These are phyloP conservation scores for Vulpes ferrilata DNA, from an alignment of 2,113 vertebrate species.

Conservation along the genomic window DNA sequence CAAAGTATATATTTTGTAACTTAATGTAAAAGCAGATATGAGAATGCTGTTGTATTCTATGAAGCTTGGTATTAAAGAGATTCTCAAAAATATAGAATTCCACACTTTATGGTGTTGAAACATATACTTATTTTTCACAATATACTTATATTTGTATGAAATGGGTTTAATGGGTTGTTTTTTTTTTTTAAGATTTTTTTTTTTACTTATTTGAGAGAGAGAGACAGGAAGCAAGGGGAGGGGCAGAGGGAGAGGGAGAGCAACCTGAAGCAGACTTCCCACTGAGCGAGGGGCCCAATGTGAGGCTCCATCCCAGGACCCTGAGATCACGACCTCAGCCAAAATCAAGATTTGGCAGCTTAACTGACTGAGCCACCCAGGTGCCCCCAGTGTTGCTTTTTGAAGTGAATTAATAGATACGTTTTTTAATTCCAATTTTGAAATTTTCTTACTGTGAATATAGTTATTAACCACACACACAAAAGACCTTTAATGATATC, in stretches of 20 bases:
- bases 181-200: too few relatives aligned
- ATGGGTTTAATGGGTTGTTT: neutral
- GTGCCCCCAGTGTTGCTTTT: neutral
- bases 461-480: neutral
- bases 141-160: neutral
- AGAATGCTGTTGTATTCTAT: neutral
- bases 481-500: neutral
- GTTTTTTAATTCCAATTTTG: neutral
- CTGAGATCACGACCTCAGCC: too few relatives aligned
- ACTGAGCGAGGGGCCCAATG: too few relatives aligned
- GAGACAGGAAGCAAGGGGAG: too few relatives aligned
- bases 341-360: too few relatives aligned
- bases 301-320: too few relatives aligned
- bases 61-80: neutral
- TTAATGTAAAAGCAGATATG: constrained; percentile 12
- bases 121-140: neutral
- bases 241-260: too few relatives aligned
- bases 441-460: neutral
- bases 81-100: neutral
- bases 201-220: too few relatives aligned
- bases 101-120: neutral
- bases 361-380: too few relatives aligned
- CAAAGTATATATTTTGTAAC: neutral
- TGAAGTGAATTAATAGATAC: neutral
- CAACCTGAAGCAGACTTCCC: too few relatives aligned